Evolutionary conservation across 2,113 vertebrate genomes (phyloP), one percentile per base, ranked within the genome.

Genomic region (Phyllostomus hastatus): DNA sequence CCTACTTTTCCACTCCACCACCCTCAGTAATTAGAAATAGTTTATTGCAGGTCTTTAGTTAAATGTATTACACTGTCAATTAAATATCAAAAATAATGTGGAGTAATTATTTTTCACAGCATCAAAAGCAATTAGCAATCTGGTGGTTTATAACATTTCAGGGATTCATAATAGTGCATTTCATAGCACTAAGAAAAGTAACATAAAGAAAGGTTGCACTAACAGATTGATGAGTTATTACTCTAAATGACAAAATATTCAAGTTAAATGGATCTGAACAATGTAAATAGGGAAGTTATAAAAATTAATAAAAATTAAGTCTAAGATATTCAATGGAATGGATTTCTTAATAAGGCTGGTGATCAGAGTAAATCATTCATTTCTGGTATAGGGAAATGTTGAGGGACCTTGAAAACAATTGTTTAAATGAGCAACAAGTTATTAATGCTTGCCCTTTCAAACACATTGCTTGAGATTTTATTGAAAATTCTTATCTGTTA

Each of bases 11-110:
- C 67, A 97, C 90, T 96, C 81, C 87, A 97, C 61, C 76, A 95
- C 95, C 43, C 91, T 90, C 91, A 35, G 87, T 95, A 94, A 86
- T 50, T 90, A 97, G 88, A 97, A 97, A 97, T 83, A 89, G 35
- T 97, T 81, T 96, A 98, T 81, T 41, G 24, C n/a, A 95, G 24
- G 41, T 95, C 94, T 97, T 97, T 91, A 97, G 85, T 97, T 97
- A 97, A 98, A 97, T 88, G 50, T 69, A 96, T 98, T 97, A 95
- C 33, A 89, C 94, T 80, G 54, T 80, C 97, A 97, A 97, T 97
- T 97, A 97, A 97, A 97, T 97, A 97, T 48, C 94, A 96, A 96
- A 98, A 97, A 88, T 88, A 96, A 95, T 90, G 96, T 96, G 0
- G 26, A 94, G 88, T 43, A 91, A 81, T 97, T 97, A 97, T 97